A percentile compares a stretch with the other conserved stretches of the same genome.
These are phyloP conservation scores for Morus bassanus DNA, from an alignment of 2,797 vertebrate species.

Conservation along the genomic window DNA sequence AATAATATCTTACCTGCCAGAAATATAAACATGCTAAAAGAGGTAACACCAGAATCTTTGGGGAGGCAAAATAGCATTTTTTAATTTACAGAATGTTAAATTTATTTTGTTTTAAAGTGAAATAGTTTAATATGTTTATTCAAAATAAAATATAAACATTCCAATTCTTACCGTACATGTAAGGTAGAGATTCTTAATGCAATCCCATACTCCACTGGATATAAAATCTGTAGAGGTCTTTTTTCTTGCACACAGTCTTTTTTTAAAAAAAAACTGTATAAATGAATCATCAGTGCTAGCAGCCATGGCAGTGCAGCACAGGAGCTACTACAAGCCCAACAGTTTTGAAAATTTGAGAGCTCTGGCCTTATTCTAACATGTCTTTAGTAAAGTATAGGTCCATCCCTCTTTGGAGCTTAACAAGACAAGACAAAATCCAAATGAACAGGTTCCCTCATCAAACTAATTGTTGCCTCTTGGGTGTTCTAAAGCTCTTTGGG, in stretches of 20 bases:
- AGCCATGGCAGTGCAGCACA: not conserved
- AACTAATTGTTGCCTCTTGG: slow-evolving; percentile 3
- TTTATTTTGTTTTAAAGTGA: not conserved
- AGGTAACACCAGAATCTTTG: not conserved
- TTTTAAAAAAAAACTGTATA: slow-evolving; percentile 36
- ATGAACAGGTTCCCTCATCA: not conserved
- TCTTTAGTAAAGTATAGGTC: slow-evolving; percentile 10
- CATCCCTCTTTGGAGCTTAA: slow-evolving; percentile 30
- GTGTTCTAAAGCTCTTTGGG: not conserved
- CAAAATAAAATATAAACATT: not conserved
- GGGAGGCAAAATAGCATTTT: not conserved
- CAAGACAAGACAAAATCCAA: slow-evolving; percentile 9
- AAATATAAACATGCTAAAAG: not conserved
- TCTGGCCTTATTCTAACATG: not conserved
- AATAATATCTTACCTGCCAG: not conserved
- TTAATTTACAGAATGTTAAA: not conserved
- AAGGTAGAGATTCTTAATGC: not conserved
- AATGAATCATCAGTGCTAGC: not conserved
- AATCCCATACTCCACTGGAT: not conserved
- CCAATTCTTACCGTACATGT: not conserved
- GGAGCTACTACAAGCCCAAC: not conserved
- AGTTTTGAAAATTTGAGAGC: slow-evolving; percentile 3
- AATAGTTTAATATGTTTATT: not conserved
- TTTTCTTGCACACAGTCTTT: not conserved
- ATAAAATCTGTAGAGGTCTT: not conserved